phyloP scores from a whole-genome alignment of 2,797 vertebrate genomes.

The Sebastolobus altivelis region DNA sequence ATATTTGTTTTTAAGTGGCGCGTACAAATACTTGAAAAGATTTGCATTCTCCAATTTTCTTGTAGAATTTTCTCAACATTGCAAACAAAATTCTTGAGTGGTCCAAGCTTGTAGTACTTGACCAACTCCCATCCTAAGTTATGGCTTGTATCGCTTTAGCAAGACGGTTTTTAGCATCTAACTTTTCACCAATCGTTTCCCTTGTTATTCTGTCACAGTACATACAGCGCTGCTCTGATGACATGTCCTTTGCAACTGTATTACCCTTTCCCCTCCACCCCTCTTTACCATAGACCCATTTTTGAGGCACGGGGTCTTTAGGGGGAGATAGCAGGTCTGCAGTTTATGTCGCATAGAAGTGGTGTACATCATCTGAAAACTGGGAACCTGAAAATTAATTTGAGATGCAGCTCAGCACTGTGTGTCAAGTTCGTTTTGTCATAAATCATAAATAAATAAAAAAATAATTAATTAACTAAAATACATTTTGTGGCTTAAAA shows the following conservation, averaged over 20 bases:
- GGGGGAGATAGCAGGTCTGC: too few relatives aligned
- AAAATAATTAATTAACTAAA: neutral
- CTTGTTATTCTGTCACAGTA: neutral
- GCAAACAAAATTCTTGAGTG: neutral
- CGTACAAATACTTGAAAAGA: neutral
- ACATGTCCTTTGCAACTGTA: neutral
- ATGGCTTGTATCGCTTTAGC: neutral
- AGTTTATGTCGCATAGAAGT: too few relatives aligned
- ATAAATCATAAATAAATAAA: too few relatives aligned
- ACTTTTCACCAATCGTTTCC: neutral
- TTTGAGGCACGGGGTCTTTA: too few relatives aligned
- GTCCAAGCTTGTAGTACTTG: neutral
- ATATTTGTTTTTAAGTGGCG: neutral
- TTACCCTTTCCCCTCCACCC: too few relatives aligned
- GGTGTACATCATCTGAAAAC: too few relatives aligned
- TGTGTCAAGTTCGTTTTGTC: too few relatives aligned
- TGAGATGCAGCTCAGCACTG: too few relatives aligned
- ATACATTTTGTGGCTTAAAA: too few relatives aligned
- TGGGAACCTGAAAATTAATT: too few relatives aligned
- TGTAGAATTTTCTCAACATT: neutral
- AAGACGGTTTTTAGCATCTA: neutral
- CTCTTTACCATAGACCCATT: too few relatives aligned
- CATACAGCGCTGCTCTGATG: neutral
- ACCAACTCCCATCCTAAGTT: neutral
- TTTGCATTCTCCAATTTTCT: neutral